Evolutionary conservation across 37 sponge, comb jelly and placozoan species (phyloP).

Genomic region (Hexactinellida sp.): DNA sequence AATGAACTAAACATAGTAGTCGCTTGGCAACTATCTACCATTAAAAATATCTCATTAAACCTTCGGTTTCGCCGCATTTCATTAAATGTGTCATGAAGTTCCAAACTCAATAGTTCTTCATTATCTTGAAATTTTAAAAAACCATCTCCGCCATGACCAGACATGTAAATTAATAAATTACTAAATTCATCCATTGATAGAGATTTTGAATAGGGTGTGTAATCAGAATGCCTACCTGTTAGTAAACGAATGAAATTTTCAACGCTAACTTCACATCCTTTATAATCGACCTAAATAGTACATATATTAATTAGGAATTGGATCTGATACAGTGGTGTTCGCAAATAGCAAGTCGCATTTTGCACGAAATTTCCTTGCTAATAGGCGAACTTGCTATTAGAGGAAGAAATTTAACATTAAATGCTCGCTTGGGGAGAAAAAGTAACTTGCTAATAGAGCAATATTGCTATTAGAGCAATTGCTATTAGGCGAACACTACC

Average conservation of each 20-base stretch:
- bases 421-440: no score
- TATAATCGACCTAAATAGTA: background rate
- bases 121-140: background rate
- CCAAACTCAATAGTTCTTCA: background rate
- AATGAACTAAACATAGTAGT: background rate
- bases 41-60: background rate
- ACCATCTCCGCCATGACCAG: constrained; percentile 9
- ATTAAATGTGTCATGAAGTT: background rate
- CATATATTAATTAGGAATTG: no score
- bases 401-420: no score
- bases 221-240: background rate
- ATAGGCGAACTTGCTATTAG: no score
- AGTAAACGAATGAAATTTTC: background rate
- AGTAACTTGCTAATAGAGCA: no score
- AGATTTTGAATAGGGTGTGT: background rate
- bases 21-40: background rate
- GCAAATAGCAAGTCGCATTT: no score
- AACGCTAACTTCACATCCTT: background rate
- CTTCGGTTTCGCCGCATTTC: background rate
- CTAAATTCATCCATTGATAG: background rate
- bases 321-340: no score
- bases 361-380: no score
- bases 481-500: no score
- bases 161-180: background rate
- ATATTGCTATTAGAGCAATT: no score